These are phyloP conservation scores for Dryomyza anilis DNA, from an alignment of 2,888 invertebrate genomes.

Conservation along the genomic window DNA sequence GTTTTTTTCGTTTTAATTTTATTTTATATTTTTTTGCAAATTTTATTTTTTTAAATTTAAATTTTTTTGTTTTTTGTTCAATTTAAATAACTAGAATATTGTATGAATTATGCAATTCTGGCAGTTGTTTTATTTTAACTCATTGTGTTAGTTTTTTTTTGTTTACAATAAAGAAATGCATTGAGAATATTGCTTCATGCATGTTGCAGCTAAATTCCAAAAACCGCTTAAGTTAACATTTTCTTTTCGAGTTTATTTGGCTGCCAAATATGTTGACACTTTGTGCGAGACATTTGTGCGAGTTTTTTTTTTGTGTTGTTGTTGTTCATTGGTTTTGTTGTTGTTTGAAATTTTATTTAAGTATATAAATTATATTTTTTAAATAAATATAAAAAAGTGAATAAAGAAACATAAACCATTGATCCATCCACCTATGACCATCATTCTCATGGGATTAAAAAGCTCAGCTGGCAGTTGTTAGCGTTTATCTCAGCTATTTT, in stretches of 20 bases:
- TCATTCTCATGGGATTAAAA: too few species aligned
- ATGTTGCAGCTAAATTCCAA: background rate
- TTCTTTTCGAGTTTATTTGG: too few species aligned
- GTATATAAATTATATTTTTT: background rate
- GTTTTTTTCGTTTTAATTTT: slow-evolving; percentile 1
- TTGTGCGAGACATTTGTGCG: too few species aligned
- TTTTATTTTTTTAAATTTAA: slow-evolving; percentile 28
- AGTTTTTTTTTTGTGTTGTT: background rate
- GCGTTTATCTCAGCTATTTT: too few species aligned
- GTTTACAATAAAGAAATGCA: slow-evolving; percentile 17
- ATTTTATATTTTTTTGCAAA: slow-evolving; percentile 6
- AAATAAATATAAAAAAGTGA: too few species aligned
- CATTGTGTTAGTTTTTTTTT: too few species aligned
- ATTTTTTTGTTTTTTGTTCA: slow-evolving; percentile 31
- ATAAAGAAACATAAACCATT: too few species aligned
- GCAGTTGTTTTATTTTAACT: slow-evolving; percentile 21
- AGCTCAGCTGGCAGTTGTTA: background rate
- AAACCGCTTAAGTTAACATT: too few species aligned
- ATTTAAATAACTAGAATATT: slow-evolving; percentile 37
- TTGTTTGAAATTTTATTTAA: background rate
- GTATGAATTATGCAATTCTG: slow-evolving; percentile 26
- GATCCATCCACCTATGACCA: background rate
- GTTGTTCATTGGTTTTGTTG: background rate
- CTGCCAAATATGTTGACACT: too few species aligned
- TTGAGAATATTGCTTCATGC: slow-evolving; percentile 12